phyloP scores from a whole-genome alignment of 1,140 invertebrate genomes.

The Halesus radiatus region DNA sequence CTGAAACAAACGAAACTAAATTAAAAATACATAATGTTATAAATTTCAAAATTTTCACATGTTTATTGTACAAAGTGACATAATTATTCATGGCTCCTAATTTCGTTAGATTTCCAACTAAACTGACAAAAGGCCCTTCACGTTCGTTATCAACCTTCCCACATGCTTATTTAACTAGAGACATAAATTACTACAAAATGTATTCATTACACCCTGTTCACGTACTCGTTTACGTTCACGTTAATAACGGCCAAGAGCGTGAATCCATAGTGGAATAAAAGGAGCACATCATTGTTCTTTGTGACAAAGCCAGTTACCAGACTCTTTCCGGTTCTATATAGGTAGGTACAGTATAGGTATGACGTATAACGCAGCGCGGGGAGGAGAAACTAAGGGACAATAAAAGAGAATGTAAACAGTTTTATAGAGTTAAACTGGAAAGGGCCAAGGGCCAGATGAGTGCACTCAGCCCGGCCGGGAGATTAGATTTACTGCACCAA shows the following conservation, averaged over 20 bases:
- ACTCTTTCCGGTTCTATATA: background rate
- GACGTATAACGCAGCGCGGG: background rate
- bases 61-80: too few relatives aligned
- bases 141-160: too few relatives aligned
- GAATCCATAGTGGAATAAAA: slow-evolving; percentile 13
- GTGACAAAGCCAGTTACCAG: background rate
- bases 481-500: slow-evolving; percentile 30
- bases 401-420: slow-evolving; percentile 37
- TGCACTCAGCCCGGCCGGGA: slow-evolving; percentile 19
- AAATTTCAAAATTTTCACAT: too few relatives aligned
- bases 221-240: background rate
- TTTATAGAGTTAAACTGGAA: slow-evolving; percentile 34
- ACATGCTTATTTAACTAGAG: too few relatives aligned
- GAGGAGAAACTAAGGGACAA: slow-evolving; percentile 25
- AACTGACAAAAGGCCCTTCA: too few relatives aligned
- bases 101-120: too few relatives aligned
- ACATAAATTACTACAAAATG: too few relatives aligned
- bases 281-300: background rate
- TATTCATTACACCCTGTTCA: too few relatives aligned
- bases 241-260: slow-evolving; percentile 22
- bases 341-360: background rate
- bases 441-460: slow-evolving; percentile 39
- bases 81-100: background rate
- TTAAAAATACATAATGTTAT: slow-evolving; percentile 15
- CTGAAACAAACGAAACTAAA: slow-evolving; percentile 50